These are phyloP conservation scores for Ips nitidus DNA, from an alignment of 1,140 invertebrate species.

Conservation along the genomic window DNA sequence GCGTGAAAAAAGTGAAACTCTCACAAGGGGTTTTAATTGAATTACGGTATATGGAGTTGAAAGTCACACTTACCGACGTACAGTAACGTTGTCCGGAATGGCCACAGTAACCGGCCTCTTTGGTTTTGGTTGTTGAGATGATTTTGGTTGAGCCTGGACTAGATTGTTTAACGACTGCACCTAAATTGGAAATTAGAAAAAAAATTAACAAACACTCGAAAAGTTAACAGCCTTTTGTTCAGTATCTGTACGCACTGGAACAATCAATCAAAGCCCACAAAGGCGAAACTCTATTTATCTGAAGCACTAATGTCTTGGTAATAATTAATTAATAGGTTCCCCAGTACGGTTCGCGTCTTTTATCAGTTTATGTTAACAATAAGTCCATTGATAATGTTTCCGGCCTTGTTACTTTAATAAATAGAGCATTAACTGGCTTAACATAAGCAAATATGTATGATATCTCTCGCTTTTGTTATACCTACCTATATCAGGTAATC, in stretches of 20 bases:
- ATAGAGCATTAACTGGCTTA: too few species aligned
- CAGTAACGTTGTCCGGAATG: constrained; percentile 5
- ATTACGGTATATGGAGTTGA: too few species aligned
- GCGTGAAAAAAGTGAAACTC: too few species aligned
- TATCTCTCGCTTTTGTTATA: too few species aligned
- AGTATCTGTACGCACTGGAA: not conserved
- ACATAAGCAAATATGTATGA: too few species aligned
- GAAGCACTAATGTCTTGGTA: not conserved
- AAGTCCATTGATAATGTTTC: not conserved
- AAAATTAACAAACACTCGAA: too few species aligned
- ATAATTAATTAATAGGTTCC: constrained; percentile 5
- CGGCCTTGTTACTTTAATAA: not conserved
- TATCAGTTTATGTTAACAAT: constrained; percentile 11
- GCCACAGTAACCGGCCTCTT: constrained; percentile 22
- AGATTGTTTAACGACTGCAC: not conserved
- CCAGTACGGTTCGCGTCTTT: constrained; percentile 5
- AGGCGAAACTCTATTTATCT: not conserved
- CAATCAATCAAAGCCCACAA: not conserved
- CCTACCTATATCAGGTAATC: too few species aligned
- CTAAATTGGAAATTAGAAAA: too few species aligned
- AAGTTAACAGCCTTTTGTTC: too few species aligned
- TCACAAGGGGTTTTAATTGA: too few species aligned
- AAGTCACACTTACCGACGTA: constrained; percentile 15
- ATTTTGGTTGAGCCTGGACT: constrained; percentile 7
- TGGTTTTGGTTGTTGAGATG: constrained; percentile 16